These are phyloP conservation scores for Tillus elongatus DNA, from an alignment of 2,888 invertebrate genomes.

Conservation along the genomic window DNA sequence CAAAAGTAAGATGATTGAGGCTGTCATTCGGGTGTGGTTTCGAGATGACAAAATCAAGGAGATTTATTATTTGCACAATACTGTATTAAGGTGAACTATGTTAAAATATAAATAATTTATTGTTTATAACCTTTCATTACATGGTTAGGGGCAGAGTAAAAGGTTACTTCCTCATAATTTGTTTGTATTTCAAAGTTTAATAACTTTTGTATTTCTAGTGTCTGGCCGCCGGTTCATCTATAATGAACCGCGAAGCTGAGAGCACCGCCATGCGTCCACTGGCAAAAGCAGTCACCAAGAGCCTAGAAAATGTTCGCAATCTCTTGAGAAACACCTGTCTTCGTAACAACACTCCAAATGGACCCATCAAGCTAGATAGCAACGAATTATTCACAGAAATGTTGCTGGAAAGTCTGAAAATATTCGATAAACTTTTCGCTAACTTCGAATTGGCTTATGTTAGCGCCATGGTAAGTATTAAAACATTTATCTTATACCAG, in stretches of 20 bases:
- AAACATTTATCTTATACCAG: slow-evolving; percentile 84
- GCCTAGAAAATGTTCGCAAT: slow-evolving; percentile 85
- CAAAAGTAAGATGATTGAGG: too few relatives aligned
- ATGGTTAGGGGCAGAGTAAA: too few relatives aligned
- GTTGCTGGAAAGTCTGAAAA: slow-evolving; percentile 71
- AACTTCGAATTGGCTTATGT: slow-evolving; percentile 98
- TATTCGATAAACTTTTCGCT: slow-evolving; percentile 90
- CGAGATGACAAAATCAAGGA: too few relatives aligned
- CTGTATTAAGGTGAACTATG: too few relatives aligned
- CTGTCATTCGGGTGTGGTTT: too few relatives aligned
- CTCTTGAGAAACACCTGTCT: slow-evolving; percentile 82
- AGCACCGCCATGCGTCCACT: slow-evolving; percentile 93
- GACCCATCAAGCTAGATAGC: slow-evolving; percentile 46
- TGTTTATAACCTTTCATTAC: too few relatives aligned
- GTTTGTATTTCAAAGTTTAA: neutral
- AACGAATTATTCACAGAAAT: slow-evolving; percentile 62
- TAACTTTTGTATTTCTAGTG: slow-evolving; percentile 52
- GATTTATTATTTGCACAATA: too few relatives aligned
- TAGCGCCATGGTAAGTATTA: slow-evolving; percentile 98
- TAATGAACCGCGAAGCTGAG: slow-evolving; percentile 93
- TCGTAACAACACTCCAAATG: slow-evolving; percentile 53
- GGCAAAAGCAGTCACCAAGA: slow-evolving; percentile 93
- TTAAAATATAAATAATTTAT: too few relatives aligned
- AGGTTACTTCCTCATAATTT: too few relatives aligned
- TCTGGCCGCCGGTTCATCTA: slow-evolving; percentile 94